Evolutionary conservation across 53 echinoderm and acorn worm genomes (phyloP).

Genomic region (Glandiceps talaboti): DNA sequence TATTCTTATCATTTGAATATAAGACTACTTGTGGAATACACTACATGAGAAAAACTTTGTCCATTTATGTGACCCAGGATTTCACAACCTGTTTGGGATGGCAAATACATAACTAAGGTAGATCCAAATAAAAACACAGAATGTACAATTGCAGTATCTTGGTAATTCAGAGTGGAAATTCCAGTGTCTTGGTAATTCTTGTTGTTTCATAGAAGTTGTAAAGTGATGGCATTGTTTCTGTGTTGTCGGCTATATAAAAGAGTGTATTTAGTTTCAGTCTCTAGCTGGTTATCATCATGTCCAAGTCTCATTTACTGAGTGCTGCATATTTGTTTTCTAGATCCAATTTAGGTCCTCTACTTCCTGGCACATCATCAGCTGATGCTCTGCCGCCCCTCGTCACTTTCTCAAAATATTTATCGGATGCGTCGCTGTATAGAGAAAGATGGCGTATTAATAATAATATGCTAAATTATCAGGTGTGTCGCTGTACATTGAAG

Average conservation of each 20-base stretch:
- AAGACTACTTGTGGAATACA: no score
- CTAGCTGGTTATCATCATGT: not conserved
- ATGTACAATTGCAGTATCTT: no score
- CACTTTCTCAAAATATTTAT: slow-evolving; percentile 84
- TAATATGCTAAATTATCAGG: no score
- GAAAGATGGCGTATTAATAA: no score
- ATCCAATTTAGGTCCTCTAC: slow-evolving; percentile 39
- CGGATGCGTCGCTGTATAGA: slow-evolving; percentile 90
- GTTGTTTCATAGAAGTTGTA: not conserved
- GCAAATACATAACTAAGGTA: no score
- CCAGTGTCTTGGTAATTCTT: not conserved
- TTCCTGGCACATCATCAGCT: slow-evolving; percentile 24
- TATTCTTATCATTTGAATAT: no score
- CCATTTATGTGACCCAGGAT: no score
- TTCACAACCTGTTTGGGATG: no score
- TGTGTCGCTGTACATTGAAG: no score
- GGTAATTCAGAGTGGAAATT: not conserved
- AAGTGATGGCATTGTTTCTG: no score
- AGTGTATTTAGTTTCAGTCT: not conserved
- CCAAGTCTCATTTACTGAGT: slow-evolving; percentile 19
- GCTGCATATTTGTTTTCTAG: slow-evolving; percentile 60
- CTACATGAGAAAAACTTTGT: no score
- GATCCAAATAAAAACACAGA: no score
- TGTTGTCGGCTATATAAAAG: not conserved
- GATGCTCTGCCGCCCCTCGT: slow-evolving; percentile 59